Evolutionary conservation across 2,797 vertebrate species (phyloP).

Genomic region (Anableps anableps): DNA sequence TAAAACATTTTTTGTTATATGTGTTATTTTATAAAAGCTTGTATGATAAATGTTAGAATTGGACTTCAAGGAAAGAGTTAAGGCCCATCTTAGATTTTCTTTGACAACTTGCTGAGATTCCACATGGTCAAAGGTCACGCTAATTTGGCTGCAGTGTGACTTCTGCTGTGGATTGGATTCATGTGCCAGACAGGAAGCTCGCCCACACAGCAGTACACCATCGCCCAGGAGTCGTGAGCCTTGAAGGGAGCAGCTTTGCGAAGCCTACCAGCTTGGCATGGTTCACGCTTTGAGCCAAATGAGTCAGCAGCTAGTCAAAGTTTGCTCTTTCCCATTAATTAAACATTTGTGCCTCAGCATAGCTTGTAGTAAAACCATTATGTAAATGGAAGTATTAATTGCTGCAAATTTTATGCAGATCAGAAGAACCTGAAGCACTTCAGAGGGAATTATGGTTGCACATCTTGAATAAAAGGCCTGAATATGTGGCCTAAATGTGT

Average conservation of each 20-base stretch:
- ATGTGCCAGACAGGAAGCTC: constrained; percentile 44
- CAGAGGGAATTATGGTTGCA: constrained; percentile 10
- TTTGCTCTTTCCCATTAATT: constrained; percentile 38
- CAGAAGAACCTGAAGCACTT: constrained; percentile 7
- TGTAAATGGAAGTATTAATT: constrained; percentile 27
- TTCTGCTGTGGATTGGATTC: constrained; percentile 29
- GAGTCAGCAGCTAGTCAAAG: constrained; percentile 49
- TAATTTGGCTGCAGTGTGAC: constrained; percentile 21
- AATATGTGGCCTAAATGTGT: constrained; percentile 7
- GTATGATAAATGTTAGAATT: not conserved
- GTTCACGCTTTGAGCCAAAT: constrained; percentile 28
- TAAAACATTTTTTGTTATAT: not conserved
- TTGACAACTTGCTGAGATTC: constrained; percentile 3
- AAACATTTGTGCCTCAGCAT: constrained; percentile 7
- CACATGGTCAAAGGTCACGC: constrained; percentile 34
- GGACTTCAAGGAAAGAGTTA: not conserved
- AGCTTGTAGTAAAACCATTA: constrained; percentile 28
- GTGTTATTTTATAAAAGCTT: not conserved
- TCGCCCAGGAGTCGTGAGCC: constrained; percentile 31
- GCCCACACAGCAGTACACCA: constrained; percentile 28
- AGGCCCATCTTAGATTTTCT: not conserved
- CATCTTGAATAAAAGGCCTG: not conserved
- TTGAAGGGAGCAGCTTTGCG: constrained; percentile 42
- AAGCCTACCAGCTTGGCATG: constrained; percentile 27
- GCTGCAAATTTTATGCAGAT: constrained; percentile 31